These are phyloP conservation scores for Papilio elwesi DNA, from an alignment of 2,888 invertebrate genomes.

Conservation along the genomic window DNA sequence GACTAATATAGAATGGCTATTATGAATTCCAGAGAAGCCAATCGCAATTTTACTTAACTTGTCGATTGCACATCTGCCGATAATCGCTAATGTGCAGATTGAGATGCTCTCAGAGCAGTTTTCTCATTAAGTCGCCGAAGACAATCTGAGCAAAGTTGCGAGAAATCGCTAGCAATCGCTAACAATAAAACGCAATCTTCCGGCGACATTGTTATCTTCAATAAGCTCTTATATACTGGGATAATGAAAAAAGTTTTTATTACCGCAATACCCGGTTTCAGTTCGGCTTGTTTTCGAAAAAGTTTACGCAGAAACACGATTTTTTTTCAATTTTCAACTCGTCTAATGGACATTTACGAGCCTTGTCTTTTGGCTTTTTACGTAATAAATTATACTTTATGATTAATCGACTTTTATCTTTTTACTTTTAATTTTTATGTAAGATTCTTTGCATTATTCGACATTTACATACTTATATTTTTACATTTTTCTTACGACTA, in stretches of 20 bases:
- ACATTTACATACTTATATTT: too few species aligned
- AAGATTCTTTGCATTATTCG: too few species aligned
- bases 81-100: constrained; percentile 7
- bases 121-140: constrained; percentile 36
- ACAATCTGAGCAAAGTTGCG: constrained; percentile 32
- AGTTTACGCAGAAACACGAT: constrained; percentile 51
- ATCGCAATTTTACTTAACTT: background rate
- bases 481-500: too few species aligned
- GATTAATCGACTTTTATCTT: constrained; percentile 6
- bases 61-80: constrained; percentile 13
- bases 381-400: constrained; percentile 34
- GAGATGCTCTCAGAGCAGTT: constrained; percentile 11
- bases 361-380: constrained; percentile 17
- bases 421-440: background rate
- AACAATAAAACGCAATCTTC: constrained; percentile 67
- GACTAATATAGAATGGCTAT: background rate
- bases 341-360: constrained; percentile 45
- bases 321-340: constrained; percentile 54
- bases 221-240: constrained; percentile 69
- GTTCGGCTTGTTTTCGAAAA: constrained; percentile 45
- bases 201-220: constrained; percentile 76
- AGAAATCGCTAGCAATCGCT: constrained; percentile 54
- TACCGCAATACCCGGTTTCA: constrained; percentile 64
- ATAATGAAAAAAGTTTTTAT: constrained; percentile 82
- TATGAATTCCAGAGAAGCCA: background rate